Conservation (phyloP, 2,888 invertebrate genomes). For the Brachypalpus laphriformis region DNA sequence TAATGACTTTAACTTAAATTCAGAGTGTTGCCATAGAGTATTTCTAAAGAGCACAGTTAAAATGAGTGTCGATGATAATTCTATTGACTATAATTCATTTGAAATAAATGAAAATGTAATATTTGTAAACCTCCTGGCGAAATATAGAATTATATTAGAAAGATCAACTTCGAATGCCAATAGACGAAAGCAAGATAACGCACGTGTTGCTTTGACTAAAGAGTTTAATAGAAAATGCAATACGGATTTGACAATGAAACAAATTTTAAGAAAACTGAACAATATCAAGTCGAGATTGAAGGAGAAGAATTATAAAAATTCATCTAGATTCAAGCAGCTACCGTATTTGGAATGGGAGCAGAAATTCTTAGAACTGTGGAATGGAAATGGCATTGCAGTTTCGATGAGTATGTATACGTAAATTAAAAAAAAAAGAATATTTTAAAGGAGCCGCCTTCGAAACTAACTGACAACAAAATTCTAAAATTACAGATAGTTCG, state of each 20-base stretch:
- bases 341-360: background rate
- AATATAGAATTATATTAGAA: slow-evolving; percentile 4
- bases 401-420: background rate
- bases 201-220: background rate
- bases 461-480: background rate
- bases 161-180: background rate
- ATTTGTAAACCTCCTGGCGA: slow-evolving; percentile 2
- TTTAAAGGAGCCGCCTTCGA: no score
- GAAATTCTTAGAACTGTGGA: slow-evolving; percentile 2
- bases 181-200: background rate
- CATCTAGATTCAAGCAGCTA: background rate
- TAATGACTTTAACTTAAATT: background rate
- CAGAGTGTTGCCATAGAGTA: background rate
- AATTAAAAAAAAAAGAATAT: no score
- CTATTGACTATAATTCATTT: background rate
- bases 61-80: background rate
- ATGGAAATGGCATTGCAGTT: background rate
- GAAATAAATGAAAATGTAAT: background rate
- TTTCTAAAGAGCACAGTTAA: background rate
- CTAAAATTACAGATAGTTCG: background rate
- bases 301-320: slow-evolving; percentile 5
- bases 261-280: slow-evolving; percentile 9
- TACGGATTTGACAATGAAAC: background rate
- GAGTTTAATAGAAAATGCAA: background rate
- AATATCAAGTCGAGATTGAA: slow-evolving; percentile 11